phyloP scores from a whole-genome alignment of 2,888 invertebrate species.

The Cosmorhoe ocellata region DNA sequence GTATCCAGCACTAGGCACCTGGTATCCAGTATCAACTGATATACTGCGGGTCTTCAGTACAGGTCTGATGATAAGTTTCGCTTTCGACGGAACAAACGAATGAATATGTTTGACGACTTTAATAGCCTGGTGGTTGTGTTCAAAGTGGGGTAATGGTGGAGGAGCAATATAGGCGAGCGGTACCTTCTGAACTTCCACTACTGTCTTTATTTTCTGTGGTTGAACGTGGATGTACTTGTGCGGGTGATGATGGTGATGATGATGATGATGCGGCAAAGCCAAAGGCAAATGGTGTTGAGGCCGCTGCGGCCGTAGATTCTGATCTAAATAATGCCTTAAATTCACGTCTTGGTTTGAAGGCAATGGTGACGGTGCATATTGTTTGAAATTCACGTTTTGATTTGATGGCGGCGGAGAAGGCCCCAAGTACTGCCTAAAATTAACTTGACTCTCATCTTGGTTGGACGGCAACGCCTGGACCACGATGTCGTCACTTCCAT shows the following conservation, averaged over 20 bases:
- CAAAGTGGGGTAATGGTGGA: conserved; percentile 52
- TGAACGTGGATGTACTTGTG: conserved; percentile 33
- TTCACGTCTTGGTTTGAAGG: conserved; percentile 27
- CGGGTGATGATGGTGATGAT: conserved; percentile 29
- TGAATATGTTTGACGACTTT: conserved; percentile 61
- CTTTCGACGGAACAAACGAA: conserved; percentile 56
- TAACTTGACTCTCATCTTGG: conserved; percentile 47
- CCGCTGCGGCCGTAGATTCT: conserved; percentile 10
- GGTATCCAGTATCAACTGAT: conserved; percentile 35
- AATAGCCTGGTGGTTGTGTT: conserved; percentile 44
- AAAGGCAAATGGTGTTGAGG: conserved; percentile 19
- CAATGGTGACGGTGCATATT: conserved; percentile 23
- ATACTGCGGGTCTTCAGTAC: conserved; percentile 49
- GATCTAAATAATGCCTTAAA: conserved; percentile 25
- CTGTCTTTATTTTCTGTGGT: conserved; percentile 64
- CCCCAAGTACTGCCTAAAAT: conserved; percentile 58
- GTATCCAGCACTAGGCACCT: conserved; percentile 28
- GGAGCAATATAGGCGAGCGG: conserved; percentile 72
- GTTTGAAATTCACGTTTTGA: conserved; percentile 25
- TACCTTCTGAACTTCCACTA: conserved; percentile 69
- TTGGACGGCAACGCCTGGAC: conserved; percentile 66
- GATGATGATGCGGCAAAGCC: conserved; percentile 21
- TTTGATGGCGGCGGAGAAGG: conserved; percentile 36
- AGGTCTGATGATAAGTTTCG: conserved; percentile 65
- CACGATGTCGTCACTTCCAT: conserved; percentile 62